These are phyloP conservation scores for Eustalomyia histrio DNA, from an alignment of 2,888 invertebrate species.

Conservation along the genomic window DNA sequence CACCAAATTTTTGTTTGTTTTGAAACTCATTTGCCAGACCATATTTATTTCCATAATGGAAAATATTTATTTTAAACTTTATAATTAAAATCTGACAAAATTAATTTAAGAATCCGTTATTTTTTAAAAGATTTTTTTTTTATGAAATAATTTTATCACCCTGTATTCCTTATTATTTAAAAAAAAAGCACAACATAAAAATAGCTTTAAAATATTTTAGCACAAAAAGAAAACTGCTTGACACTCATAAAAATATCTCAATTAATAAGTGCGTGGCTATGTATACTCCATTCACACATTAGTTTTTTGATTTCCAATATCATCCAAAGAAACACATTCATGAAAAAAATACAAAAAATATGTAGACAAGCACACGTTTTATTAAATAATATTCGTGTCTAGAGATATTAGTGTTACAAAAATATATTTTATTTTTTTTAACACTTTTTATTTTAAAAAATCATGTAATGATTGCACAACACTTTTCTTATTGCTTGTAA, in stretches of 20 bases:
- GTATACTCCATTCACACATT: background rate
- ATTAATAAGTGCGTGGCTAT: background rate
- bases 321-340: background rate
- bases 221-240: slow-evolving; percentile 3
- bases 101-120: too few species aligned
- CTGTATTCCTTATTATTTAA: slow-evolving; percentile 15
- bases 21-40: too few species aligned
- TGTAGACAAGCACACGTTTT: background rate
- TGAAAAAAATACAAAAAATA: background rate
- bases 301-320: too few species aligned
- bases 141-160: slow-evolving; percentile 30
- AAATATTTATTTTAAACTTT: too few species aligned
- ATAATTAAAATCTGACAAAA: too few species aligned
- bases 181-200: slow-evolving; percentile 36
- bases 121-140: too few species aligned
- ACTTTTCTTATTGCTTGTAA: slow-evolving; percentile 34
- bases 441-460: slow-evolving; percentile 19
- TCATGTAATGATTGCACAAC: slow-evolving; percentile 65
- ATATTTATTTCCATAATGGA: too few species aligned
- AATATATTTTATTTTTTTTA: slow-evolving; percentile 4
- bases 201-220: slow-evolving; percentile 24
- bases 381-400: background rate
- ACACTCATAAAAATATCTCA: slow-evolving; percentile 23
- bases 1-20: too few species aligned
- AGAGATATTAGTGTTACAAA: background rate